phyloP scores from a whole-genome alignment of 2,797 vertebrate species.

The Lates japonicus region DNA sequence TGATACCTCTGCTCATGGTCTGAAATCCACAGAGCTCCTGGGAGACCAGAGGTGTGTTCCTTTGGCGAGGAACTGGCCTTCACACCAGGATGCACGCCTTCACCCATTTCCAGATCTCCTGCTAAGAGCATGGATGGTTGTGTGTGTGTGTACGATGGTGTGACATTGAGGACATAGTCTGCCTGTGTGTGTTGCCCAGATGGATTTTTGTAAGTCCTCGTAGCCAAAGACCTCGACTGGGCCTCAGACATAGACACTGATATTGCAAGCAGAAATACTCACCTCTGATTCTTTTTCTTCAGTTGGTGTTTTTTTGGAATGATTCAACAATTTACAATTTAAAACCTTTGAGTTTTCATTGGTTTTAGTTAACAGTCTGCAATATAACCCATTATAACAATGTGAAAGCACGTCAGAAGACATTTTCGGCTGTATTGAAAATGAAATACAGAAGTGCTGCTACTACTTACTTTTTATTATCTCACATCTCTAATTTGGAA shows the following conservation, averaged over 20 bases:
- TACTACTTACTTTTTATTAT: conserved; percentile 48
- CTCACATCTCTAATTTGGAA: conserved; percentile 62
- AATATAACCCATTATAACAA: background rate
- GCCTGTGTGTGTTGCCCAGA: conserved; percentile 23
- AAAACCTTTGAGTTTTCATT: background rate
- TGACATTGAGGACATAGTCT: conserved; percentile 27
- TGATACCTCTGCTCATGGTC: conserved; percentile 17
- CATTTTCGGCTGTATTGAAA: background rate
- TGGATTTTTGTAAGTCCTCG: conserved; percentile 7
- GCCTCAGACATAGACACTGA: conserved; percentile 7
- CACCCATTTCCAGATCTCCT: conserved; percentile 18
- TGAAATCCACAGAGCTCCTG: conserved; percentile 21
- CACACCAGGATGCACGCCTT: background rate
- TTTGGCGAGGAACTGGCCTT: conserved; percentile 26
- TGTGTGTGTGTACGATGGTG: background rate
- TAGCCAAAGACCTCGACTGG: conserved; percentile 27
- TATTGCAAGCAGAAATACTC: conserved; percentile 13
- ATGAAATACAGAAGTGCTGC: conserved; percentile 13
- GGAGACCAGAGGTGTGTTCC: conserved; percentile 41
- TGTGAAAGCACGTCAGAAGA: background rate
- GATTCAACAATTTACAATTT: background rate
- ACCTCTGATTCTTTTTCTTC: background rate
- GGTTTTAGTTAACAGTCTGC: background rate
- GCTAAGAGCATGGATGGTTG: background rate
- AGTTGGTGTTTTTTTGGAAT: background rate